Evolutionary conservation across 1,140 invertebrate species (phyloP), one percentile per base, ranked within the genome.

Genomic region (Chironomus striatipennis): DNA sequence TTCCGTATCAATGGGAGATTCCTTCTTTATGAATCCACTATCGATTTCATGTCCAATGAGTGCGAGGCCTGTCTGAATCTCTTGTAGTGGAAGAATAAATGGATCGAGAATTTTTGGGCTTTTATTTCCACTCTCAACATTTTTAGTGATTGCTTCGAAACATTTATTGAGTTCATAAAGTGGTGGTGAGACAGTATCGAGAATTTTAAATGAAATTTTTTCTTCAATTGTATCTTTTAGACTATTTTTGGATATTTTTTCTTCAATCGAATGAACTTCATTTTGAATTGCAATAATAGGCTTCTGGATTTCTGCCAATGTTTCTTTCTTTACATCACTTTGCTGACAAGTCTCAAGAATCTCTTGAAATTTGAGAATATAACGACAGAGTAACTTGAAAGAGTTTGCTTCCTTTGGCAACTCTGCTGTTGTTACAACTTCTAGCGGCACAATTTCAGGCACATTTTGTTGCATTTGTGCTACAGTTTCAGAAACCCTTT

Each of bases 101-200:
- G 84, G 83, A 74, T 86, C 83, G 9, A 86, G 78, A 2, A 84
- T 79, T 75, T 80, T 81, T 0, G 83, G 79, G 0, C 78, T 83
- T n/a, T 81, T 76, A 75, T 80, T 79, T 34, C 80, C 81, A 20
- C 76, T 79, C 18, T 77, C 76, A 0, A 80, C 78, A 6, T 81
- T 78, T 15, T 76, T 77, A 0, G 78, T 73, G 10, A 86, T 83
- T 1, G 81, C 78, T 76, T 85, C 82, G 21, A 86, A 75, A 5
- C 82, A 81, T 77, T 83, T 85, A 15, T 84, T 82, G 2, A 86
- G 78, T 75, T 86, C 83, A 74, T 82, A 81, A 7, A 86, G 78
- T 1, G 85, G 84, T 21, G 83, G 79, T 1, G 81, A 81, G 0
- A 87, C 81, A 75, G 83, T 83, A 74, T 87, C 85, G 18, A 86